phyloP scores from a whole-genome alignment of 53 echinoderm and acorn worm species.

The Antedon mediterranea region DNA sequence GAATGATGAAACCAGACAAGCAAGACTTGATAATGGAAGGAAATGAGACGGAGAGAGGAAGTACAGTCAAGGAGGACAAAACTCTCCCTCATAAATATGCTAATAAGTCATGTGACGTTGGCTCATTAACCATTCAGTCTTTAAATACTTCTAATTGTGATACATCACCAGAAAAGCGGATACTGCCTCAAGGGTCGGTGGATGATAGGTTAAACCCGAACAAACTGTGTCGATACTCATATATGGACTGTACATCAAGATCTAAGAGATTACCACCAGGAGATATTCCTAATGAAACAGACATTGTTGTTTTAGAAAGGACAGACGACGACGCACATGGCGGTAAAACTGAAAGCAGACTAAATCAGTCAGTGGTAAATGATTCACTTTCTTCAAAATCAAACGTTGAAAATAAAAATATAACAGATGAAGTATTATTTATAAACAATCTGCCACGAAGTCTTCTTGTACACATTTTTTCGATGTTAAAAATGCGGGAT shows the following conservation, averaged over 20 bases:
- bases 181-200: background rate
- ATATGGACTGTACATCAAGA: background rate
- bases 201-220: background rate
- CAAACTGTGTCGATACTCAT: background rate
- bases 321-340: background rate
- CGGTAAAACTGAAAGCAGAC: background rate
- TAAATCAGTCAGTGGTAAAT: no score
- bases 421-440: background rate
- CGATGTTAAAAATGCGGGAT: constrained; percentile 19
- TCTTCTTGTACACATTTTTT: constrained; percentile 26
- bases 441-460: constrained; percentile 22
- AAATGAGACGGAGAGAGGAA: background rate
- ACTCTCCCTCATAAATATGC: background rate
- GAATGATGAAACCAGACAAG: background rate
- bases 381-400: no score
- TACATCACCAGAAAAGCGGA: background rate
- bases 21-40: background rate
- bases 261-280: background rate
- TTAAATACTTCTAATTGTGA: background rate
- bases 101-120: background rate
- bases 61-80: background rate
- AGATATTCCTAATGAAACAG: background rate
- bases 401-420: no score
- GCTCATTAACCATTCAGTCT: background rate
- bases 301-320: background rate